These are phyloP conservation scores for Saguinus imperator DNA, from an alignment of 2,113 vertebrate genomes.

Conservation along the genomic window DNA sequence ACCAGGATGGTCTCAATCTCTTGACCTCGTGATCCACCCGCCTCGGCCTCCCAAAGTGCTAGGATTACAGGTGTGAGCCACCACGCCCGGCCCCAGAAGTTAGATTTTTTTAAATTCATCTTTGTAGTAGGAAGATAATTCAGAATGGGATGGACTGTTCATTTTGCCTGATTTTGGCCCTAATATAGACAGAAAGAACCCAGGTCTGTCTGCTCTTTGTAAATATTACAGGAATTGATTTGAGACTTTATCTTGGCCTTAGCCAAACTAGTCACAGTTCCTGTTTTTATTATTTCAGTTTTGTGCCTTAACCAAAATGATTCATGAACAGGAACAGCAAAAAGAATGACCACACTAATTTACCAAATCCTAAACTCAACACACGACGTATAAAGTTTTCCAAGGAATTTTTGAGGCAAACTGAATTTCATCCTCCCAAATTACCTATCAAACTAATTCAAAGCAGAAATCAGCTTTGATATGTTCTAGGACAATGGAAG, in stretches of 20 bases:
- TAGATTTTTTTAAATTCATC: conserved; percentile 32
- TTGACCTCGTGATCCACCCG: no score
- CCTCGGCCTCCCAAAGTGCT: no score
- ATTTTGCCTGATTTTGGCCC: conserved; percentile 26
- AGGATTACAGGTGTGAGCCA: no score
- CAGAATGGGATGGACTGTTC: neutral
- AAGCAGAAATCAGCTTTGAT: conserved; percentile 56
- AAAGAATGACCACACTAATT: neutral
- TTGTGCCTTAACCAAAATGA: conserved; percentile 44
- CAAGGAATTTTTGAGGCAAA: conserved; percentile 45
- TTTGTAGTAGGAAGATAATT: conserved; percentile 49
- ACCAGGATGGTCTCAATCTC: no score
- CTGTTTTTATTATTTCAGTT: conserved; percentile 47
- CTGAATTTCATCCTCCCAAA: conserved; percentile 53
- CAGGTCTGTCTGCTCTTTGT: conserved; percentile 40
- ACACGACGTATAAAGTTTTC: conserved; percentile 34
- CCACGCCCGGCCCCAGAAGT: neutral
- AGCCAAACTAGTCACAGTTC: conserved; percentile 29
- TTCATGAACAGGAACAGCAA: neutral
- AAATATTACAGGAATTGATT: conserved; percentile 38
- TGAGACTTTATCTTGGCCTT: conserved; percentile 35
- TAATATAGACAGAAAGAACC: conserved; percentile 9
- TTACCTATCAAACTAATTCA: conserved; percentile 57
- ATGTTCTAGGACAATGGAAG: conserved; percentile 1
- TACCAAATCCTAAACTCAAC: conserved; percentile 5